Percentiles rank a stretch among this genome's conserved stretches.
Evolutionary conservation across 2,113 vertebrate species (phyloP).

Genomic region (Etheostoma spectabile): DNA sequence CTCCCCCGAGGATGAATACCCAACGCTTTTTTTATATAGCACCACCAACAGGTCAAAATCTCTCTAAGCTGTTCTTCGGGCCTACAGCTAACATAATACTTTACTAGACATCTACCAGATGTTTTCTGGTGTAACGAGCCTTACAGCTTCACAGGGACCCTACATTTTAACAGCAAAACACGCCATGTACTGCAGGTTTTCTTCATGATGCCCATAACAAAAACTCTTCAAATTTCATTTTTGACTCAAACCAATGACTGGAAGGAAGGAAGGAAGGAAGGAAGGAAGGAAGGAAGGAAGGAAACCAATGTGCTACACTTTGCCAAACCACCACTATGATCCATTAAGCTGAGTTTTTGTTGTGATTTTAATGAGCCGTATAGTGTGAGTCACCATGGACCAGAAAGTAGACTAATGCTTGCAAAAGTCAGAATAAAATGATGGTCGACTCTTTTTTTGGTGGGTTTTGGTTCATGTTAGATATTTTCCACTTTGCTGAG

Average conservation of each 20-base stretch:
- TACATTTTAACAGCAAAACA: not conserved
- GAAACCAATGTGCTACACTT: not conserved
- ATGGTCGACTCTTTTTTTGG: slow-evolving; percentile 1
- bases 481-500: slow-evolving; percentile 43
- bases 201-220: no score
- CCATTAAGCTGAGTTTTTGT: not conserved
- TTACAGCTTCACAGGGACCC: not conserved
- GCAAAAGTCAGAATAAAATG: not conserved
- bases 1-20: not conserved
- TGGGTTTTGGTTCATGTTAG: not conserved
- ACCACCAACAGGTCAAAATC: not conserved
- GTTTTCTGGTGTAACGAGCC: not conserved
- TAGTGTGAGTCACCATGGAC: slow-evolving; percentile 45
- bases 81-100: no score
- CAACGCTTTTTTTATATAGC: no score
- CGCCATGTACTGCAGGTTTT: no score
- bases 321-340: slow-evolving; percentile 5
- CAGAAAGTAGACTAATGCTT: slow-evolving; percentile 27
- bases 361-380: slow-evolving; percentile 17
- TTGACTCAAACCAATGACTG: no score
- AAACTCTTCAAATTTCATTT: no score
- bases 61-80: no score
- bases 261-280: no score
- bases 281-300: not conserved
- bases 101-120: no score